Base-by-base conservation (phyloP, 2,113 vertebrate genomes). In the Scatophagus argus region DNA sequence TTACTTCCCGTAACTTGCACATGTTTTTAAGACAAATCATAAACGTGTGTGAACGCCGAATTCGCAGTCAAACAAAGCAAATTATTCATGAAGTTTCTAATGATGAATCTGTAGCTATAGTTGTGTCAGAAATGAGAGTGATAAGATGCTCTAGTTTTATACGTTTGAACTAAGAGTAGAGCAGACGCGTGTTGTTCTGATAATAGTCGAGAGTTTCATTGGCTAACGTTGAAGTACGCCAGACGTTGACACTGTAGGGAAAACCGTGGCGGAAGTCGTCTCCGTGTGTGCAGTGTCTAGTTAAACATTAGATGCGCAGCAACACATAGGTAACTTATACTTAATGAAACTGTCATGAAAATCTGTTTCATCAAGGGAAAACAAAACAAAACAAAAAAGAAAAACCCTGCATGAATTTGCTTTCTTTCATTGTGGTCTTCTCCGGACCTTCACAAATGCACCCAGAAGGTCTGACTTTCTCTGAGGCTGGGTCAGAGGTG, bases 231-330 rank as follows among this genome's bases (percentile, higher is more conserved):
- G 49, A 4, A 9, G 19, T 60, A 38, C 10, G 29, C 17, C n/a
- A 70, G 8, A 47, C 3, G 4, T 1, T 23, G 43, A 43, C 31
- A 52, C 14, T 44, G 6, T 23, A 19, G 12, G 11, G 41, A 11
- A 56, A 58, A 9, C n/a, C 25, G 56, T 43, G 71, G 64, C 76
- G 79, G 64, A 87, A 87, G 84, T 89, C 66, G 43, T 44, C 21
- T 31, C 10, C 32, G 41, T 66, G 54, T 39, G 39, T 25, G 34
- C n/a, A n/a, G 46, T 23, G 3, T 17, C 4, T 5, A 4, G 1
- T 2, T 47, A 1, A 16, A n/a, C 1, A 17, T 4, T n/a, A 3
- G 52, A 44, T 2, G 23, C 27, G 3, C 8, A 10, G 4, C 19
- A 8, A 9, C 25, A 25, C 41, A 3, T 3, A 16, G 9, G 9